Evolutionary conservation across 2,113 vertebrate genomes (phyloP), one percentile per base, ranked within the genome.

Genomic region (Pelvicachromis taeniatus): DNA sequence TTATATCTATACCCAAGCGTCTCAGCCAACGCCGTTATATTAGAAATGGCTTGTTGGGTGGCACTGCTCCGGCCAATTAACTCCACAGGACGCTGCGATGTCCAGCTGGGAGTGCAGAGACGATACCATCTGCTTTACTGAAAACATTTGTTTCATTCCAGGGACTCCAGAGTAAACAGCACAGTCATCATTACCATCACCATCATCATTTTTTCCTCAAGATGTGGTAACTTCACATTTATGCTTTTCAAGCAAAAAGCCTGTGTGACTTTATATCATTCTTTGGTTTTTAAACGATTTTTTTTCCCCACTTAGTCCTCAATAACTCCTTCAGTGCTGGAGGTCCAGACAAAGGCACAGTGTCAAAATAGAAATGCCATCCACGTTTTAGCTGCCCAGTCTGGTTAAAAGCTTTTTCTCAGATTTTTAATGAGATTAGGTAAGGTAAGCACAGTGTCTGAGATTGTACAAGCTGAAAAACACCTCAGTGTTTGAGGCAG

Each of bases 11-110:
- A 82, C 75, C 82, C 84, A 54, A 80, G 55, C 23, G 26, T 19
- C 54, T 82, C 56, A 73, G 23, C 79, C 73, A 63, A 78, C 58
- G 82, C 78, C 61, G 21, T 83, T 85, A 26, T 14, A 81, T 85
- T 55, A 56, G 38, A 78, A 80, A 83, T 77, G 70, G 75, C 77
- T 88, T 75, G 42, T 83, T 91, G 83, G 33, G 79, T 68, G 87
- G 29, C 63, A 52, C 53, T 59, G 70, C 58, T 40, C 54, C 35
- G 75, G 80, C 83, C 85, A 87, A 54, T 90, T 82, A 81, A 85
- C 85, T 87, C 87, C 26, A 21, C 78, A 10, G 73, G 86, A 83
- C 23, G 26, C 81, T 16, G 19, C 48, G 8, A 40, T 53, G 83
- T 81, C 87, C 85, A 65, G 80, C 80, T 82, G 87, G 73, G 80